phyloP scores from a whole-genome alignment of 2,797 vertebrate genomes.

The Sebastes minor region DNA sequence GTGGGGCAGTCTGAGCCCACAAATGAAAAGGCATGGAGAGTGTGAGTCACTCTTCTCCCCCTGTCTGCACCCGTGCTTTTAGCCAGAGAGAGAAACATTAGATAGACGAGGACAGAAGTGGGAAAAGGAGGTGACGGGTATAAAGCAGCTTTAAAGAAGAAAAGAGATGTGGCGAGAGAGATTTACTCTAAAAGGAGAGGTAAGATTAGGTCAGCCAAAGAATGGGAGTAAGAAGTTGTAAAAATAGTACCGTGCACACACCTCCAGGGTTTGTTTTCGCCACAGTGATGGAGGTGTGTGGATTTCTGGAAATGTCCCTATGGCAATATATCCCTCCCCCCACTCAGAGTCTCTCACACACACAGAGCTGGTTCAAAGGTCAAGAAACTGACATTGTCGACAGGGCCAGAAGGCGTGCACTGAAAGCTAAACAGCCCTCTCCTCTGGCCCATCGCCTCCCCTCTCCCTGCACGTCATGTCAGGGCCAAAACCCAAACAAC shows the following conservation, averaged over 20 bases:
- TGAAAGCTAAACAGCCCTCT: conserved; percentile 49
- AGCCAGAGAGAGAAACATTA: background rate
- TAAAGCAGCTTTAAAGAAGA: background rate
- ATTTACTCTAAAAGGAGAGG: background rate
- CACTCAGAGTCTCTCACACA: background rate
- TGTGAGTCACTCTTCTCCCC: conserved; percentile 48
- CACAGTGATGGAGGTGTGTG: background rate
- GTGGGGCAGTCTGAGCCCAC: conserved; percentile 14
- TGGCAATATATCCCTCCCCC: background rate
- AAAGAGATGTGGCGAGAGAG: background rate
- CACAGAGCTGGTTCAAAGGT: conserved; percentile 52
- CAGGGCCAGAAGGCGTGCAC: conserved; percentile 26
- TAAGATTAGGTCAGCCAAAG: background rate
- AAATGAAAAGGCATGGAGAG: conserved; percentile 52
- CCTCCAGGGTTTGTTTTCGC: background rate
- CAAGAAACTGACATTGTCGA: conserved; percentile 42
- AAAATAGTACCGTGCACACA: background rate
- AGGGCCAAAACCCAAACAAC: conserved; percentile 47
- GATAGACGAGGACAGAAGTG: conserved; percentile 14
- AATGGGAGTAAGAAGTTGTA: background rate
- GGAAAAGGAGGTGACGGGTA: conserved; percentile 1
- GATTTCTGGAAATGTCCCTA: conserved; percentile 12
- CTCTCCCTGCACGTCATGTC: background rate
- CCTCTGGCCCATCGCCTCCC: background rate
- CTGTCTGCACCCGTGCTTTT: conserved; percentile 35